A percentile compares a stretch with the other conserved stretches of the same genome.
These are phyloP conservation scores for Drosophila tropicalis DNA, from an alignment of 1,140 invertebrate species.

Conservation along the genomic window DNA sequence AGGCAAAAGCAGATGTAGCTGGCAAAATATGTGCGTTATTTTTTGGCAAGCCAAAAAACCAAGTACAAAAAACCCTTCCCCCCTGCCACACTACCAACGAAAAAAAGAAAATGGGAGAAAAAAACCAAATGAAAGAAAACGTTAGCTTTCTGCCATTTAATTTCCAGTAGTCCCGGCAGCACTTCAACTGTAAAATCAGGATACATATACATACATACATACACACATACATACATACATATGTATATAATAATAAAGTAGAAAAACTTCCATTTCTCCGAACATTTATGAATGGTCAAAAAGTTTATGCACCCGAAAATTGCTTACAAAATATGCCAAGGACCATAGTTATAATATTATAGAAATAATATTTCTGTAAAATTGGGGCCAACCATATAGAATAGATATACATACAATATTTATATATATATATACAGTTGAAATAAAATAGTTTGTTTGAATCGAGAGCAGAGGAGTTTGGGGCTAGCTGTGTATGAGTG, in stretches of 20 bases:
- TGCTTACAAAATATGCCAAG: slow-evolving; percentile 17
- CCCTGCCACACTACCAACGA: not conserved
- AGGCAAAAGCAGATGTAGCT: slow-evolving; percentile 9
- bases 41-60: slow-evolving; percentile 38
- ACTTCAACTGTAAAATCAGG: slow-evolving; percentile 76
- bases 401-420: slow-evolving; percentile 1
- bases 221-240: slow-evolving; percentile 19
- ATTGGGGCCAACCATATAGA: slow-evolving; percentile 6
- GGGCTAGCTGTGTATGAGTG: slow-evolving; percentile 4
- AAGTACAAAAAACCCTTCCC: not conserved
- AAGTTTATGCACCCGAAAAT: slow-evolving; percentile 50
- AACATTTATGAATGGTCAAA: slow-evolving; percentile 37
- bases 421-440: slow-evolving; percentile 14
- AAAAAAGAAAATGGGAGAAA: not conserved
- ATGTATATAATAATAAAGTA: slow-evolving; percentile 45
- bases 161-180: slow-evolving; percentile 65
- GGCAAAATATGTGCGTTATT: slow-evolving; percentile 59
- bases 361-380: slow-evolving; percentile 27
- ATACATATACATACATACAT: slow-evolving; percentile 44
- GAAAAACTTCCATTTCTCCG: slow-evolving; percentile 20
- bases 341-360: slow-evolving; percentile 15
- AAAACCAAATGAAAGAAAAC: slow-evolving; percentile 22
- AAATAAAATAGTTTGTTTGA: slow-evolving; percentile 12
- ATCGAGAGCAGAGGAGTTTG: slow-evolving; percentile 22
- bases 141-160: slow-evolving; percentile 66